Conservation (phyloP, 2,113 vertebrate species). For the Lepus europaeus region DNA sequence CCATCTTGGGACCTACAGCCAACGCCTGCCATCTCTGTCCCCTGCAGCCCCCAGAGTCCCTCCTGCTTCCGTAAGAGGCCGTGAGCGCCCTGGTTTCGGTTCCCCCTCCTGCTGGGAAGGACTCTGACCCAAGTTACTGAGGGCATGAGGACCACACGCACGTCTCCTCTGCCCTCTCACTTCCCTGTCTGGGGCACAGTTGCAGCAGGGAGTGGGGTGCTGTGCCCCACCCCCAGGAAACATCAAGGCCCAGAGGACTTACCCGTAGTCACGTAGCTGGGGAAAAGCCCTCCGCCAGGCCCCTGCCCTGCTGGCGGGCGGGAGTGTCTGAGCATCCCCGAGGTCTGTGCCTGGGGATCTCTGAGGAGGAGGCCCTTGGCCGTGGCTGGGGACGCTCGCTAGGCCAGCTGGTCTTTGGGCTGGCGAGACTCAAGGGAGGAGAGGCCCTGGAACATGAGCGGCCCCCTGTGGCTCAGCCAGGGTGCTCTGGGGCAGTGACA, state of each 20-base stretch:
- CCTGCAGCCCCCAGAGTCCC: not conserved
- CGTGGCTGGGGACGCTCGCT: not conserved
- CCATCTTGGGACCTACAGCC: too few relatives aligned
- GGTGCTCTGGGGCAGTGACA: not conserved
- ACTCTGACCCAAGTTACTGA: not conserved
- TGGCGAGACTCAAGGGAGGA: not conserved
- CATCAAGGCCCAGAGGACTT: not conserved
- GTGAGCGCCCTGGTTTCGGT: conserved; percentile 30
- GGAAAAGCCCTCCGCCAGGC: not conserved
- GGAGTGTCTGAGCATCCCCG: not conserved
- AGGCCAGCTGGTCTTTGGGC: not conserved
- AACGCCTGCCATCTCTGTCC: not conserved
- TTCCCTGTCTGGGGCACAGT: not conserved
- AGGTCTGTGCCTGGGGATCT: not conserved
- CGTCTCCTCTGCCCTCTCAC: not conserved
- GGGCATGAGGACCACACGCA: too few relatives aligned
- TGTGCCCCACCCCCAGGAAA: not conserved
- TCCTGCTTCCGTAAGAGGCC: not conserved
- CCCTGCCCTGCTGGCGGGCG: not conserved
- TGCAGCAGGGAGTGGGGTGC: not conserved
- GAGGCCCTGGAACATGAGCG: not conserved
- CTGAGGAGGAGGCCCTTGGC: not conserved
- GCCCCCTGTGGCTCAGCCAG: not conserved
- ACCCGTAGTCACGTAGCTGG: not conserved
- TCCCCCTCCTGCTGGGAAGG: conserved; percentile 38